Conservation (phyloP, 2,888 invertebrate genomes). For the Patella caerulea region DNA sequence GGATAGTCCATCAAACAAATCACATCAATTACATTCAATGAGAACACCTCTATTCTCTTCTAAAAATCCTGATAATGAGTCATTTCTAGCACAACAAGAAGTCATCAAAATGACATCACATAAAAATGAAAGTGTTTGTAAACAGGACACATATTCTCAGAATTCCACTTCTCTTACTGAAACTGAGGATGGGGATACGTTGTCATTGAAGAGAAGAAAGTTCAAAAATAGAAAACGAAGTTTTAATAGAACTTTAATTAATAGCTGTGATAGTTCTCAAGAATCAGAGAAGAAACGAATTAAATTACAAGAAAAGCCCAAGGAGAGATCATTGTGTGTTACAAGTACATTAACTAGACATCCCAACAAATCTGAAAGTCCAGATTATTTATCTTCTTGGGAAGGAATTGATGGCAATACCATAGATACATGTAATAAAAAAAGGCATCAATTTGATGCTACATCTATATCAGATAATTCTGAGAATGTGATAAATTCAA, state of each 20-base stretch:
- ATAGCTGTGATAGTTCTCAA: background rate
- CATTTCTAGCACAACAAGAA: no score
- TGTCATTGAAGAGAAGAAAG: background rate
- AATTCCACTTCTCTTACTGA: background rate
- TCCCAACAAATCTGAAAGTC: background rate
- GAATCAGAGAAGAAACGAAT: background rate
- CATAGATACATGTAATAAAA: no score
- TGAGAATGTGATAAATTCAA: background rate
- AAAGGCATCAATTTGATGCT: background rate
- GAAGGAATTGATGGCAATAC: background rate
- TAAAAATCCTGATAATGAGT: no score
- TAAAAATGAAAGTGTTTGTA: no score
- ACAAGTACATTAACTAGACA: background rate
- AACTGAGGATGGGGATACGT: background rate
- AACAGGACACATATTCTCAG: no score
- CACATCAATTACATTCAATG: no score
- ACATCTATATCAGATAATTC: background rate
- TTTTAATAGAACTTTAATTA: background rate
- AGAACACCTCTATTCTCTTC: no score
- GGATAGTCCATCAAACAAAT: no score
- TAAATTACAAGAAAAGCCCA: background rate
- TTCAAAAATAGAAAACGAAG: background rate
- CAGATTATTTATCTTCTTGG: background rate
- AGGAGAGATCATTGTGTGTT: no score
- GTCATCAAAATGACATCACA: no score